Evolutionary conservation across 1,140 invertebrate genomes (phyloP).

Genomic region (Neomicropteryx cornuta): DNA sequence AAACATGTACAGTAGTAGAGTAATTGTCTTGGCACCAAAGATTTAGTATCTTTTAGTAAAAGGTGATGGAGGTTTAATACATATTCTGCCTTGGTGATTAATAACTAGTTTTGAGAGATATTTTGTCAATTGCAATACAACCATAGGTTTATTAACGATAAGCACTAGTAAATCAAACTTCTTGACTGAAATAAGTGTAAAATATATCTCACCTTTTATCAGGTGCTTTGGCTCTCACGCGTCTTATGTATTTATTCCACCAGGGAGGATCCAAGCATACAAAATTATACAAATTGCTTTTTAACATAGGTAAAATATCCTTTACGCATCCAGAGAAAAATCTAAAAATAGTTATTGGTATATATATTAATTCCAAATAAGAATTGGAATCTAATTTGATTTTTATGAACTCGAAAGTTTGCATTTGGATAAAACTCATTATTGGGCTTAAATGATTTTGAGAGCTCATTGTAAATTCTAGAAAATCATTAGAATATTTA

Average conservation of each 20-base stretch:
- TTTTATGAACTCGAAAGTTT: neutral
- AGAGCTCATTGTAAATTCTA: neutral
- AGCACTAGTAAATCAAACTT: too few relatives aligned
- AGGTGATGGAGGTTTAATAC: too few relatives aligned
- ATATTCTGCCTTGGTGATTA: too few relatives aligned
- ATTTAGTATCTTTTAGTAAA: too few relatives aligned
- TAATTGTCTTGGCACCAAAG: too few relatives aligned
- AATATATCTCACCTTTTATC: too few relatives aligned
- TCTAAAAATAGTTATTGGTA: slow-evolving; percentile 17
- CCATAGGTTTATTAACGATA: too few relatives aligned
- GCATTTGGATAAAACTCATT: neutral
- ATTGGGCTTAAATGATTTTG: neutral
- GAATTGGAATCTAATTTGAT: neutral
- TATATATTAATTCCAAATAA: neutral
- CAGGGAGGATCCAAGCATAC: slow-evolving; percentile 87
- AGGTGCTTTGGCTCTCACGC: slow-evolving; percentile 57
- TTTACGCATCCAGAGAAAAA: slow-evolving; percentile 30
- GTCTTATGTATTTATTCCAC: slow-evolving; percentile 85
- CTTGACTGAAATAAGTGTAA: too few relatives aligned
- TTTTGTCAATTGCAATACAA: too few relatives aligned
- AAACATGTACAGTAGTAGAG: too few relatives aligned
- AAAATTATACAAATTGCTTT: slow-evolving; percentile 54
- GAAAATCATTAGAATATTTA: neutral
- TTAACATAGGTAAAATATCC: slow-evolving; percentile 23
- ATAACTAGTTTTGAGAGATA: too few relatives aligned